Base-by-base conservation (phyloP, 2,888 invertebrate species). In the Zootermopsis nevadensis region DNA sequence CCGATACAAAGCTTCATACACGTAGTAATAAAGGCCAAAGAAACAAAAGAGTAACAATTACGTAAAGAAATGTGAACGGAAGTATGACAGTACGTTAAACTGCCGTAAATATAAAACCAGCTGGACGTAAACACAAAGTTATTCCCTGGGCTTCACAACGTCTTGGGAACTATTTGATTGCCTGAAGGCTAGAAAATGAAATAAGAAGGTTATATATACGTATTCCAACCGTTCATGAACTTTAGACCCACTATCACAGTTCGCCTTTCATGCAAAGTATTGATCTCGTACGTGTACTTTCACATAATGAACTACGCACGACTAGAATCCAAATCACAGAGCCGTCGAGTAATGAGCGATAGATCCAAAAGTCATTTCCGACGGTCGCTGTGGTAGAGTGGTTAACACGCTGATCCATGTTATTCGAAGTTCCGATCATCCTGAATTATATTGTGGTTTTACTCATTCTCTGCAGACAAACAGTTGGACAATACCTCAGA, bases 101-200 rank as follows among this genome's bases (percentile, higher is more conserved):
- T 60, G 3, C 12, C 4, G 60, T 27, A 60, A 27, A 60, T 60
- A 60, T 60, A 60, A 60, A n/a, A 60, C n/a, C 4, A 27, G 60
- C 4, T n/a, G 60, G 27, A 7, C n/a, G 10, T 2, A 60, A 60
- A 15, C n/a, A 27, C 60, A 55, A 55, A 15, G 22, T 19, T 19
- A 55, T 55, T 55, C 55, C 15, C 10, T 15, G 60, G 7, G 60
- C 10, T 60, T 27, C 10, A 60, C 55, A 60, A 27, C 12, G 27
- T 12, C 60, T 27, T 60, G 60, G 60, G 27, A 60, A 60, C n/a
- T 60, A n/a, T 60, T 60, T 60, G 60, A n/a, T 60, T n/a, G n/a
- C 60, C 60, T 27, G 60, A 7, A 60, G 60, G 60, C n/a, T 8
- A 27, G n/a, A 27, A 27, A 7, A 7, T n/a, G 27, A 60, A 48